Percentiles rank a stretch among this genome's conserved stretches.
phyloP scores from a whole-genome alignment of 2,888 invertebrate genomes.

The Ormyrus nitidulus region DNA sequence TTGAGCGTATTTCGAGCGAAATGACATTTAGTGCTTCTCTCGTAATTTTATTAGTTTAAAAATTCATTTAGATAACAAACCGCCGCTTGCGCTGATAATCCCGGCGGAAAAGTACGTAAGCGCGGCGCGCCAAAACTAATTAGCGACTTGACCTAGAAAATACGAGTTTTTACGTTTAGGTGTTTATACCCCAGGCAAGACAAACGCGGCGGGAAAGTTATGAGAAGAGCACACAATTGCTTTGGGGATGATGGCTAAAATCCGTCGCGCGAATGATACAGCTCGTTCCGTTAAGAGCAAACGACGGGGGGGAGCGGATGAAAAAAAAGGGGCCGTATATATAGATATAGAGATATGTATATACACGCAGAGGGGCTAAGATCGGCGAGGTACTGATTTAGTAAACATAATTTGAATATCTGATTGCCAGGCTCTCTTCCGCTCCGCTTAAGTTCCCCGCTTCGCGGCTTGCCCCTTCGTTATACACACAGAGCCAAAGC shows the following conservation, averaged over 20 bases:
- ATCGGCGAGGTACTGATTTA: conserved; percentile 55
- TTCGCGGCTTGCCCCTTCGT: conserved; percentile 16
- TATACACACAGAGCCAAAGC: conserved; percentile 18
- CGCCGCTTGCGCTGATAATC: too few relatives aligned
- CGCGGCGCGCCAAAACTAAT: too few relatives aligned
- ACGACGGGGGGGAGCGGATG: conserved; percentile 1
- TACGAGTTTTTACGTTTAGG: too few relatives aligned
- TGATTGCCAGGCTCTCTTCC: conserved; percentile 65
- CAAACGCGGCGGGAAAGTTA: too few relatives aligned
- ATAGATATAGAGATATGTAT: background rate
- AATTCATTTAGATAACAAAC: too few relatives aligned
- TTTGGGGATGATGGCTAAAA: conserved; percentile 1
- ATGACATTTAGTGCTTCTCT: too few relatives aligned
- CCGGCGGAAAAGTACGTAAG: too few relatives aligned
- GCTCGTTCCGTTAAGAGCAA: conserved; percentile 2
- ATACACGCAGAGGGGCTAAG: conserved; percentile 16
- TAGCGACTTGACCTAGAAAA: too few relatives aligned
- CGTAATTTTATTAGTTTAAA: too few relatives aligned
- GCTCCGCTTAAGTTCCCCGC: conserved; percentile 44
- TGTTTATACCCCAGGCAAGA: too few relatives aligned
- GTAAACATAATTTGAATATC: conserved; percentile 72
- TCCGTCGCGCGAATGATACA: background rate
- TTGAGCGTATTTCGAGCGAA: too few relatives aligned
- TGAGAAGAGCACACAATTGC: too few relatives aligned
- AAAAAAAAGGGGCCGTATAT: conserved; percentile 1